Evolutionary conservation across 2,888 invertebrate genomes (phyloP).

Genomic region (Cistogaster globosa): DNA sequence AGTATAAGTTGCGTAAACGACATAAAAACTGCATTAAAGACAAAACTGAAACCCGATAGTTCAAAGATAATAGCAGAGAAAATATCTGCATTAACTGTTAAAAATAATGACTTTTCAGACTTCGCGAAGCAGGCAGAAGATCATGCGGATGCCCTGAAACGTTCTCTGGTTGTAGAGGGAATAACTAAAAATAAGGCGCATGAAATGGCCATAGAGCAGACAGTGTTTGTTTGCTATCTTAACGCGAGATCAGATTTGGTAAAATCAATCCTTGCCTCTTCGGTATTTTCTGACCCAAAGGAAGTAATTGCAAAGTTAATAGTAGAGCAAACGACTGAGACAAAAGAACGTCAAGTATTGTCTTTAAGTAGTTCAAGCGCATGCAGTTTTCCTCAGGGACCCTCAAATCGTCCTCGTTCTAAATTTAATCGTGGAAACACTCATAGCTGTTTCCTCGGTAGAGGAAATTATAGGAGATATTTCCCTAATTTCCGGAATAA

Average conservation of each 20-base stretch:
- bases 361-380: not conserved
- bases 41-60: not conserved
- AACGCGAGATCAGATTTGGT: not conserved
- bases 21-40: not conserved
- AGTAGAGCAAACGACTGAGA: slow-evolving; percentile 15
- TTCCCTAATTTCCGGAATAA: slow-evolving; percentile 3
- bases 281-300: not conserved
- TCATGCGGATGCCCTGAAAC: not conserved
- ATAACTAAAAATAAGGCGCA: too few species aligned
- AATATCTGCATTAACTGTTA: not conserved
- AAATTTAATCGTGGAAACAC: not conserved
- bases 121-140: not conserved
- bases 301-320: slow-evolving; percentile 1
- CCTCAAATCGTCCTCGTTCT: not conserved
- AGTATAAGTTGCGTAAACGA: not conserved
- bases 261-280: not conserved
- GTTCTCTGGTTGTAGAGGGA: not conserved
- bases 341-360: slow-evolving; percentile 6
- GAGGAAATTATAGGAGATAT: not conserved
- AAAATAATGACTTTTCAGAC: not conserved
- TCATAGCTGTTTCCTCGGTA: not conserved
- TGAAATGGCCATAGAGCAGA: too few species aligned
- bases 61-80: not conserved
- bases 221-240: not conserved
- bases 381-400: not conserved